Evolutionary conservation across 1,140 invertebrate genomes (phyloP), one percentile per base, ranked within the genome.

Genomic region (Megalonaias nervosa): DNA sequence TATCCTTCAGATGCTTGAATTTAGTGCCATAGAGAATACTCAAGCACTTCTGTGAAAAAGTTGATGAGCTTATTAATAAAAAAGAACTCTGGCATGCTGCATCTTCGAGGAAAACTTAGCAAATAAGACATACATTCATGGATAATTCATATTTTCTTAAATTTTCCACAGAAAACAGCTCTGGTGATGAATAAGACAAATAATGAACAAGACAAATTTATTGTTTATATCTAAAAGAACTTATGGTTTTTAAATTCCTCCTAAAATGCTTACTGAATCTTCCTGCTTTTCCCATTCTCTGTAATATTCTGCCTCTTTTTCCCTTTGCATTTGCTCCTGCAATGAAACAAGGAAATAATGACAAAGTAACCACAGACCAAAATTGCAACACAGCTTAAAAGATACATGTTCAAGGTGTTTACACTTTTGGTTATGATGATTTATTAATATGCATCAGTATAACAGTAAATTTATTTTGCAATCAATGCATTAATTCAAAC

Each of bases 251-350:
- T 9, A 57, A 1, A 67, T 67, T 71, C 17, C 21, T 3, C 31
- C 2, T 12, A 67, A 76, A 62, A 57, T 31, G 77, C 86, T 81
- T 84, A 90, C 89, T 62, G 79, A 94, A 91, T 99, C 97, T 91
- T 99, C 98, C 84, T 99, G 97, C 74, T 94, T 93, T 82, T 96
- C 95, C 97, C 97, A 99, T 86, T 96, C 96, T 86, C 95, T 94
- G 91, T 98, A 97, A 87, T 99, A 97, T 23, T 95, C 95, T 1
- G 97, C 95, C 92, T 99, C 98, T 89, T 98, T 97, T 77, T 96
- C 95, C 62, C 98, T 92, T 89, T 99, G 97, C 85, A 96, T 89
- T 85, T 85, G 85, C 81, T 91, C 91, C 86, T 91, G 71, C 2
- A 77, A 77, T 80, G 65, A 70, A 70, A 21, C 16, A 76, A 62